Conservation (phyloP, 1,140 invertebrate species). For the Aporrectodea caliginosa region DNA sequence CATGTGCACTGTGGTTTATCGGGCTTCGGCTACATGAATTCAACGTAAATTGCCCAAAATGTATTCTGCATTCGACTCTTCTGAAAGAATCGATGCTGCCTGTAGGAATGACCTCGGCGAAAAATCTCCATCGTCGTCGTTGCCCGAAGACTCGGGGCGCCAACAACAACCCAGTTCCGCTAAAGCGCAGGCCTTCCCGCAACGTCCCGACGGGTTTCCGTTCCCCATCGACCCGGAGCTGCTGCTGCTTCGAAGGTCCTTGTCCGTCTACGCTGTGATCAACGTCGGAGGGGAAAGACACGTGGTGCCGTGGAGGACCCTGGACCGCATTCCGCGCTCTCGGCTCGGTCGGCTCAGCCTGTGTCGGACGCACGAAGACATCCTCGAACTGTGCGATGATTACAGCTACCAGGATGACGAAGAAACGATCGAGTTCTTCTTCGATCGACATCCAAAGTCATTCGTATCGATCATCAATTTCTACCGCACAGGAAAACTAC, state of each 20-base stretch:
- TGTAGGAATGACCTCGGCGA: too few relatives aligned
- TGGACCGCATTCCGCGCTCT: conserved; percentile 91
- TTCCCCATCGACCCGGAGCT: not conserved
- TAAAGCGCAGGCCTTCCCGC: not conserved
- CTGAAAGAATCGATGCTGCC: too few relatives aligned
- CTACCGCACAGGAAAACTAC: conserved; percentile 93
- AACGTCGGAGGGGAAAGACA: conserved; percentile 96
- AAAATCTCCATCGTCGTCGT: too few relatives aligned
- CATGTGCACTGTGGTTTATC: too few relatives aligned
- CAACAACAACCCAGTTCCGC: not conserved
- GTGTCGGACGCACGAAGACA: conserved; percentile 91
- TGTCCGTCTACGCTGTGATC: conserved; percentile 65
- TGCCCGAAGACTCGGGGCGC: too few relatives aligned
- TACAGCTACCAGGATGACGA: conserved; percentile 85
- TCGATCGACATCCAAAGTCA: conserved; percentile 94
- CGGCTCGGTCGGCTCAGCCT: conserved; percentile 83
- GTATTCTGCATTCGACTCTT: too few relatives aligned
- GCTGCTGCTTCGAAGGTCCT: not conserved
- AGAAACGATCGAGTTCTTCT: conserved; percentile 95
- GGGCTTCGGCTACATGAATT: too few relatives aligned
- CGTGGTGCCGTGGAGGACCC: conserved; percentile 91
- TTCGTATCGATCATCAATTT: conserved; percentile 98
- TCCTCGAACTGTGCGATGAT: conserved; percentile 94
- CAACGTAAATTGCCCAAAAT: too few relatives aligned
- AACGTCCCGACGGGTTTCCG: not conserved